phyloP scores from a whole-genome alignment of 2,888 invertebrate species.

The Lepidonotus clava region DNA sequence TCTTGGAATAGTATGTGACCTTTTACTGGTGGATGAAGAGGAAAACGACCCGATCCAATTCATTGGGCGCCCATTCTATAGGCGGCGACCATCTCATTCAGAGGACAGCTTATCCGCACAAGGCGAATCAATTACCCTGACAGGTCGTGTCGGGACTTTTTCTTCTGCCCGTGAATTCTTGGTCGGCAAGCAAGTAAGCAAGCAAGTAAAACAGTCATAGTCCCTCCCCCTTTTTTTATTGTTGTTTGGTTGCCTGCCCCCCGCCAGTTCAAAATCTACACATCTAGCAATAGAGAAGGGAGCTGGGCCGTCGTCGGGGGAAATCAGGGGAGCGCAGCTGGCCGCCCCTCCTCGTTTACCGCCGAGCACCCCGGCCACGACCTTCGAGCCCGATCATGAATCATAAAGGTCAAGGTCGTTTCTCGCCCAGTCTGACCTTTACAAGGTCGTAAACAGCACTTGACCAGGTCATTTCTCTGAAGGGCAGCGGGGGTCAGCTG shows the following conservation, averaged over 20 bases:
- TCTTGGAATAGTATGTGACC: no score
- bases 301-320: conserved; percentile 8
- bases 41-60: no score
- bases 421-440: conserved; percentile 33
- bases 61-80: no score
- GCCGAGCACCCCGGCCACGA: background rate
- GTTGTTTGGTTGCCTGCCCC: background rate
- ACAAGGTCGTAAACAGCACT: conserved; percentile 50
- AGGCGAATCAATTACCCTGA: background rate
- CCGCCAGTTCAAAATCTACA: conserved; percentile 14
- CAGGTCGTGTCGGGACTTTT: no score
- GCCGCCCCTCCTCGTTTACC: conserved; percentile 27
- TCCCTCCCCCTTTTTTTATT: background rate
- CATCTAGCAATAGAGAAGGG: conserved; percentile 34
- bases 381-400: conserved; percentile 4
- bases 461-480: conserved; percentile 34
- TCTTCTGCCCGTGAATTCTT: no score
- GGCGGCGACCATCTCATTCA: no score
- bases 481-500: background rate
- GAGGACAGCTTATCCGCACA: background rate
- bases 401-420: conserved; percentile 51
- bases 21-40: no score
- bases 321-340: conserved; percentile 41
- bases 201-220: no score
- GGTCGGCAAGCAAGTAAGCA: no score